Evolutionary conservation across 2,888 invertebrate species (phyloP), one percentile per base, ranked within the genome.

Genomic region (Mesodorylaimus sp.): DNA sequence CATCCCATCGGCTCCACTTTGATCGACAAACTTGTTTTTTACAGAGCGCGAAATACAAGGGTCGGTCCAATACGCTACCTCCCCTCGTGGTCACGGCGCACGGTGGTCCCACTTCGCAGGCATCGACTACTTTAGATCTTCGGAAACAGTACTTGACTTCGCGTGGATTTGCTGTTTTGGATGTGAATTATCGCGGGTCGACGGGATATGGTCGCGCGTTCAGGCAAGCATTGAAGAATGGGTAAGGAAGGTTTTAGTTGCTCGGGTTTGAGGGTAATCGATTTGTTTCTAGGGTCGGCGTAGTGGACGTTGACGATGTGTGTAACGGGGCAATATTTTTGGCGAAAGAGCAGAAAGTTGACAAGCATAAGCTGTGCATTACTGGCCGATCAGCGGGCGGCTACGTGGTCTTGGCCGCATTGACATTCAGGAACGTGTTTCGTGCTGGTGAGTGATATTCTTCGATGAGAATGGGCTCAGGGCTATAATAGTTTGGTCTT

Each of bases 121-220:
- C 63, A 13, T 53, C 53, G 23, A 55, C 57, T 48, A 55, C 53
- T 2, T 58, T 70, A 10, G 62, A 63, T 53, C 54, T 69, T 27
- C 62, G 61, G 53, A 64, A 64, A 26, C 69, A 69, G 57, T 68
- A 65, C 56, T 67, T 60, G 54, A 68, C 67, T 2, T 61, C 60
- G 24, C 59, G 67, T n/a, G 71, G 71, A n/a, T 65, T 69, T 56
- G 70, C 68, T 19, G 61, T 71, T 1, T 60, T 70, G 32, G 68
- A 68, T 60, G 66, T 71, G 5, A 66, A 70, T 57, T 71, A 71
- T 56, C 57, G 71, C 19, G 71, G 71, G 24, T 68, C 68, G 41
- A 67, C 68, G 23, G 69, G 70, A 3, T 67, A 63, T 55, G 70
- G 70, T 23, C 60, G 63, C 19, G 53, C 57, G 3, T 70, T 68